Evolutionary conservation across 2,797 vertebrate species (phyloP).

Genomic region (Okamejei kenojei): DNA sequence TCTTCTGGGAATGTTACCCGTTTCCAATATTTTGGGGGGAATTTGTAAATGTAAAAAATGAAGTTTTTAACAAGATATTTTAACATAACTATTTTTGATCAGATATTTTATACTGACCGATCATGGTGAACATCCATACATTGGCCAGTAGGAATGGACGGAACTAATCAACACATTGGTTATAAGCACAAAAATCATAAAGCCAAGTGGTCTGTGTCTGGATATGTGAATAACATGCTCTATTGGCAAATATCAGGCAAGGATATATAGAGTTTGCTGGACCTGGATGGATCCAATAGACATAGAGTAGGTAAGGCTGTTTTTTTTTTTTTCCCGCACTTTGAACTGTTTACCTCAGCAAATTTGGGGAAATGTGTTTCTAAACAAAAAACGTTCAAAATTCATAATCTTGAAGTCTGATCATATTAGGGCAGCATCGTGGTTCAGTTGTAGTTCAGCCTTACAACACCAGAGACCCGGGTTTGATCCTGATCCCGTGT

Average conservation of each 20-base stretch:
- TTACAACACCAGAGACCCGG: too few relatives aligned
- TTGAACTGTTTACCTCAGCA: background rate
- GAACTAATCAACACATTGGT: slow-evolving; percentile 75
- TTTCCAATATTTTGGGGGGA: background rate
- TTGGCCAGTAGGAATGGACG: slow-evolving; percentile 94
- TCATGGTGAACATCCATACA: slow-evolving; percentile 84
- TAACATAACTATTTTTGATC: slow-evolving; percentile 39
- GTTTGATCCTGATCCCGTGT: too few relatives aligned
- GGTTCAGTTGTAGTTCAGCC: too few relatives aligned
- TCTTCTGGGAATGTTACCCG: background rate
- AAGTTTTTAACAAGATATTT: background rate
- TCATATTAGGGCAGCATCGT: background rate
- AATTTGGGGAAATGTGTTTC: too few relatives aligned
- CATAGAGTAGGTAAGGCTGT: slow-evolving; percentile 67
- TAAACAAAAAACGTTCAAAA: too few relatives aligned
- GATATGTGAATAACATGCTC: slow-evolving; percentile 86
- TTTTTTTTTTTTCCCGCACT: slow-evolving; percentile 18
- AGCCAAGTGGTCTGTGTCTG: slow-evolving; percentile 84
- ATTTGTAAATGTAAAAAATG: too few relatives aligned
- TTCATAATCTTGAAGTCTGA: background rate
- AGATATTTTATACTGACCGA: slow-evolving; percentile 97
- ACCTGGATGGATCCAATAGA: slow-evolving; percentile 85
- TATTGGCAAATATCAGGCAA: slow-evolving; percentile 81
- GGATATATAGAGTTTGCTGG: slow-evolving; percentile 91
- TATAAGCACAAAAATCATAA: slow-evolving; percentile 83